A percentile compares a stretch with the other conserved stretches of the same genome.
These are phyloP conservation scores for Frankliniella intonsa DNA, from an alignment of 2,888 invertebrate genomes.

Conservation along the genomic window DNA sequence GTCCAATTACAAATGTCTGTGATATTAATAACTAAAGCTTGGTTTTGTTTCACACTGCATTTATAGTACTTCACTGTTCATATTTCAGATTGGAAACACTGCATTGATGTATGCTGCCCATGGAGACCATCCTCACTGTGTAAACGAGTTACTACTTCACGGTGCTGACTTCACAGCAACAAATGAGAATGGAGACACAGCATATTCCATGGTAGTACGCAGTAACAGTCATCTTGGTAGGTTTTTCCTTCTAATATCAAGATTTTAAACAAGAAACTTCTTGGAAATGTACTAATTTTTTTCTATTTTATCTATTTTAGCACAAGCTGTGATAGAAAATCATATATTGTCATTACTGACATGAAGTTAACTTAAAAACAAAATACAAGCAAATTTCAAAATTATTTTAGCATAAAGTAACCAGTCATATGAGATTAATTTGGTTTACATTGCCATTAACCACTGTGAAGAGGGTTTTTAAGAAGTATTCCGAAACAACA, in stretches of 20 bases:
- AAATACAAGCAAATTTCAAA: background rate
- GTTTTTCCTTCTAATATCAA: background rate
- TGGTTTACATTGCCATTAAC: too few relatives aligned
- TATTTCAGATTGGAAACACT: constrained; percentile 71
- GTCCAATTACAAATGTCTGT: background rate
- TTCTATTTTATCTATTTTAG: background rate
- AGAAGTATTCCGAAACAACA: too few relatives aligned
- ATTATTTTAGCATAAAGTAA: background rate
- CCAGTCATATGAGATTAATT: too few relatives aligned
- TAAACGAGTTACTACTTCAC: constrained; percentile 72
- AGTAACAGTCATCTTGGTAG: constrained; percentile 54
- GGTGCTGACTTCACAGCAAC: constrained; percentile 76
- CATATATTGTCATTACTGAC: constrained; percentile 55
- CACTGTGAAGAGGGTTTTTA: too few relatives aligned
- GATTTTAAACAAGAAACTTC: background rate
- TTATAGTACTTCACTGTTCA: background rate
- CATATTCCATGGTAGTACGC: constrained; percentile 73
- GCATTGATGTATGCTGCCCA: constrained; percentile 88
- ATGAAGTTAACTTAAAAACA: constrained; percentile 13
- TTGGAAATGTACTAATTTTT: too few relatives aligned
- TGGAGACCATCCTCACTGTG: constrained; percentile 84
- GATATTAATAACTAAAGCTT: background rate
- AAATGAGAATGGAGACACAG: constrained; percentile 79
- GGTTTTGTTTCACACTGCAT: background rate
- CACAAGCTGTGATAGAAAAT: constrained; percentile 71